A percentile compares a stretch with the other conserved stretches of the same genome.
Evolutionary conservation across 2,888 invertebrate genomes (phyloP).

Genomic region (Dryocosmus kuriphilus): DNA sequence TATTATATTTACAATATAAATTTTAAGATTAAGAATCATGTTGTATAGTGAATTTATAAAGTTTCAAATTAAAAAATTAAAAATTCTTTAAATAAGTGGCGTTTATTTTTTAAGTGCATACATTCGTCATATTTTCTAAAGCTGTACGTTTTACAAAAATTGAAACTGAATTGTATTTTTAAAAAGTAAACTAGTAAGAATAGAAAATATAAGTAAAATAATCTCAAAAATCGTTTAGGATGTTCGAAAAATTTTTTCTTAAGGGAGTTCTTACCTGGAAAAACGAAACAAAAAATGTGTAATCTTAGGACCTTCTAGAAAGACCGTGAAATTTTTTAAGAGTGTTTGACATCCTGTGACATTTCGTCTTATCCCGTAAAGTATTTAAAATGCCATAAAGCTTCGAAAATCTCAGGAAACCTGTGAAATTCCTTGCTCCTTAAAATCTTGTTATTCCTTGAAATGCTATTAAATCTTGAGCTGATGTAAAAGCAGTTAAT

Average conservation of each 20-base stretch:
- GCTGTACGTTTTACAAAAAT: neutral
- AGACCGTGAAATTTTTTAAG: neutral
- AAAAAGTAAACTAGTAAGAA: neutral
- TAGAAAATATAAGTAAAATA: neutral
- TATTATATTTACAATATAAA: neutral
- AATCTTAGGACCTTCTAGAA: neutral
- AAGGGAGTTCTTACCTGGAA: neutral
- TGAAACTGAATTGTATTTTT: neutral
- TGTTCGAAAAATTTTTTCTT: neutral
- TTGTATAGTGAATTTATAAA: neutral
- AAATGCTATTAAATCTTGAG: neutral
- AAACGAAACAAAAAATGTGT: constrained; percentile 13
- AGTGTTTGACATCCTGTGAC: constrained; percentile 23
- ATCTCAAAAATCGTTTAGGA: neutral
- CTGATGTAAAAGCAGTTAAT: neutral
- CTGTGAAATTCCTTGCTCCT: constrained; percentile 19
- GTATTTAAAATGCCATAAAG: constrained; percentile 5
- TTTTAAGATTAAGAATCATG: neutral
- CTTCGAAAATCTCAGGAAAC: constrained; percentile 13
- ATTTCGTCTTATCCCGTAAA: constrained; percentile 26
- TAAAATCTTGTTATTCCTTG: neutral
- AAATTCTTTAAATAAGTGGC: neutral
- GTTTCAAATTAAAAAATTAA: neutral
- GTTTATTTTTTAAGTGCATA: neutral
- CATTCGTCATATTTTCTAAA: neutral